These are phyloP conservation scores for Lepidocolaptes lacrymiger DNA, from an alignment of 2,797 vertebrate species.

Conservation along the genomic window DNA sequence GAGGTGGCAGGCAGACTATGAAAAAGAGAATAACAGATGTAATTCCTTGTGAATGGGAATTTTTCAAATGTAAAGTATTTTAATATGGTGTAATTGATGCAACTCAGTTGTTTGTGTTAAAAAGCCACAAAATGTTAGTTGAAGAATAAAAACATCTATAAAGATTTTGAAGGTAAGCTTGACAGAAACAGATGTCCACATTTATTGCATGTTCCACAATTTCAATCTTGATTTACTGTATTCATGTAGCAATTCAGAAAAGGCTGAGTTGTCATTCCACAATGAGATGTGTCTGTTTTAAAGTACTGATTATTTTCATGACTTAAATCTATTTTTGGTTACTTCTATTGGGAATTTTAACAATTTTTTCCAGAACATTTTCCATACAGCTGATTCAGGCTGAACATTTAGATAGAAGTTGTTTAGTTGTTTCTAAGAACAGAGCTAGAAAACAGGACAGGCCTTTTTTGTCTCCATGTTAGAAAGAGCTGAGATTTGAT, in stretches of 20 bases:
- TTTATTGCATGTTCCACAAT: background rate
- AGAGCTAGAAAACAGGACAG: background rate
- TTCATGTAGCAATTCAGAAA: background rate
- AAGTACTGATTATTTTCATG: background rate
- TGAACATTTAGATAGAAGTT: background rate
- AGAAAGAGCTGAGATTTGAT: background rate
- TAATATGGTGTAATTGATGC: background rate
- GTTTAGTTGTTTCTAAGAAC: background rate
- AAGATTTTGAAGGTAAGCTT: background rate
- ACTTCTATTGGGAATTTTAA: background rate
- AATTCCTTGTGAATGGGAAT: background rate
- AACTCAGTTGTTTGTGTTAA: background rate
- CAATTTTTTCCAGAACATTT: background rate
- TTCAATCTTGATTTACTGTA: background rate
- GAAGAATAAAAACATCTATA: background rate
- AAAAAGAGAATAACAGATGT: background rate
- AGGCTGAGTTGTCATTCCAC: background rate
- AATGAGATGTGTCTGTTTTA: background rate
- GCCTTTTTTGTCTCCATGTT: background rate
- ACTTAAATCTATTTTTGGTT: background rate
- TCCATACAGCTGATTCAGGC: background rate
- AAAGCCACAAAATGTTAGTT: background rate
- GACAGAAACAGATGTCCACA: background rate
- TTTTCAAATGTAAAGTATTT: background rate
- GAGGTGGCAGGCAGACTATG: background rate